A percentile compares a stretch with the other conserved stretches of the same genome.
Evolutionary conservation across 2,797 vertebrate species (phyloP).

Genomic region (Eleutherodactylus coqui): DNA sequence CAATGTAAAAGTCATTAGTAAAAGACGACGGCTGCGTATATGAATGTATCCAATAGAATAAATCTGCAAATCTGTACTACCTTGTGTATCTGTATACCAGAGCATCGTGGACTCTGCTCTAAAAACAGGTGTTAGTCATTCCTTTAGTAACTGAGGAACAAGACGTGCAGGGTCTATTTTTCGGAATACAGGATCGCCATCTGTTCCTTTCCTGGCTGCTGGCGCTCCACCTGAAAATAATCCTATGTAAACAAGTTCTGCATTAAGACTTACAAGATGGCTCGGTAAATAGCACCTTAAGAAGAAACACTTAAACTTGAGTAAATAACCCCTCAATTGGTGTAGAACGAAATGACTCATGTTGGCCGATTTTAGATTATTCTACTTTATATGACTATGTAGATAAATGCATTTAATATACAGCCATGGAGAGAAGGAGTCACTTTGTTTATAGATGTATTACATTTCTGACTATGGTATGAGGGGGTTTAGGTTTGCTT

Average conservation of each 20-base stretch:
- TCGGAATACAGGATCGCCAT: background rate
- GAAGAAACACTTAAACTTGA: background rate
- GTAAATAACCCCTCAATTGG: background rate
- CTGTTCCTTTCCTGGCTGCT: background rate
- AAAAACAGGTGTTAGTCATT: background rate
- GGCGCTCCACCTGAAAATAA: background rate
- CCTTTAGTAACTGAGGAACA: background rate
- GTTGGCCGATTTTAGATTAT: background rate
- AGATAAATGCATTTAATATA: no score
- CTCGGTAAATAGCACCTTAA: background rate
- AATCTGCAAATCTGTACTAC: background rate
- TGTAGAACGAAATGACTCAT: background rate
- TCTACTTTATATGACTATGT: background rate
- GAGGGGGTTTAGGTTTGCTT: no score
- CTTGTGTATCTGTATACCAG: background rate
- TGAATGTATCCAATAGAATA: no score
- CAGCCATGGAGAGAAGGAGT: no score
- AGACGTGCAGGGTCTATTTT: background rate
- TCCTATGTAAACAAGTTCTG: background rate
- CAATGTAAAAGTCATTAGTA: no score
- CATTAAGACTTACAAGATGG: background rate
- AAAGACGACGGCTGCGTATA: no score
- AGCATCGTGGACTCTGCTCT: background rate
- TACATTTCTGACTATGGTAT: no score
- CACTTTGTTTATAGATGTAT: no score